Percentiles rank a stretch among this genome's conserved stretches.
Conservation (phyloP, 2,797 vertebrate species). For the Aotus griseimembra region DNA sequence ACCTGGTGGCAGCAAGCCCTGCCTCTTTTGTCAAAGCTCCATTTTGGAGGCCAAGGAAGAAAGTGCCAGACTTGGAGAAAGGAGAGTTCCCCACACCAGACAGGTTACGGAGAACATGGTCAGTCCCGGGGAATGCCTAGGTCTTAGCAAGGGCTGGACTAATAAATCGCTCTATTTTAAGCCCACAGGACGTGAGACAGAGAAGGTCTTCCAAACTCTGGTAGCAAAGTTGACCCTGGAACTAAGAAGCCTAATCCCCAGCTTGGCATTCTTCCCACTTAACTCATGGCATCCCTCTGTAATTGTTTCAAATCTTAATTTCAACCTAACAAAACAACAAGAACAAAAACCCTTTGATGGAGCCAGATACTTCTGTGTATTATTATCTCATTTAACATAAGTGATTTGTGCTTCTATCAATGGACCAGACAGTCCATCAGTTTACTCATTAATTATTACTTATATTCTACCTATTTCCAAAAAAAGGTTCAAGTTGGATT, state of each 20-base stretch:
- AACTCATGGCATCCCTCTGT: not conserved
- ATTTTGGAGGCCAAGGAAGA: constrained; percentile 34
- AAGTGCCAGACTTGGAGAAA: constrained; percentile 40
- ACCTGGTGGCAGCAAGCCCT: not conserved
- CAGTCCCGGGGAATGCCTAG: not conserved
- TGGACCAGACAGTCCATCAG: not conserved
- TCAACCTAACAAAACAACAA: constrained; percentile 41
- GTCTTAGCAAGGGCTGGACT: not conserved
- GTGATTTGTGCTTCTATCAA: not conserved
- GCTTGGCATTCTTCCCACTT: not conserved
- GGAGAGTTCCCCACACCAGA: not conserved
- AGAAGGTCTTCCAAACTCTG: not conserved
- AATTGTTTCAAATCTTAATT: constrained; percentile 46
- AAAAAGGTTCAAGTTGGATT: constrained; percentile 30
- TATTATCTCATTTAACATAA: not conserved
- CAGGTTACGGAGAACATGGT: not conserved
- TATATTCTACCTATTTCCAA: not conserved
- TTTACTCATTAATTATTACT: not conserved
- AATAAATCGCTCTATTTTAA: constrained; percentile 49
- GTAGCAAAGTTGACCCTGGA: not conserved
- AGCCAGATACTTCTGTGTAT: not conserved
- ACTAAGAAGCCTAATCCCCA: not conserved
- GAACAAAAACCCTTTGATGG: not conserved
- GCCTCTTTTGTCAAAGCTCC: constrained; percentile 1
- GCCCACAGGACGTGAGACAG: not conserved